phyloP scores from a whole-genome alignment of 2,113 vertebrate species.

The Serinus canaria region DNA sequence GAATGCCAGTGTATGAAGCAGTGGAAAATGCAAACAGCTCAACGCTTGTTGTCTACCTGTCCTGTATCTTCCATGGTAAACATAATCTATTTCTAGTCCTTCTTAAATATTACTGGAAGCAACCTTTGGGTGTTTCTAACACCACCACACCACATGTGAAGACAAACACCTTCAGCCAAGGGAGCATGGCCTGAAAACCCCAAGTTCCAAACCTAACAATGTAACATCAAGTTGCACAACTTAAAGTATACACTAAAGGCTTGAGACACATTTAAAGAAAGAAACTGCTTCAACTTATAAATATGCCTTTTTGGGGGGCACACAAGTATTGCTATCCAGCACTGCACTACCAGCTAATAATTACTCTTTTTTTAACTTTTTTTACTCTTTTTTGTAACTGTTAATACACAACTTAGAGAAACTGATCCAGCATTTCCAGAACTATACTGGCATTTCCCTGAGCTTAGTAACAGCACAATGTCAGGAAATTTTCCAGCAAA shows the following conservation, averaged over 20 bases:
- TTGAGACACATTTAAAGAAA: neutral
- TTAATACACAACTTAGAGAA: neutral
- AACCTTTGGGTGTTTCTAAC: neutral
- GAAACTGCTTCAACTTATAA: neutral
- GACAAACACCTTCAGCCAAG: neutral
- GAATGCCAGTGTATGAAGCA: neutral
- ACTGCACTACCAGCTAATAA: neutral
- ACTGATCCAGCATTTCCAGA: conserved; percentile 1
- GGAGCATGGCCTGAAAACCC: neutral
- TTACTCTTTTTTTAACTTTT: neutral
- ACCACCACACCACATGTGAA: neutral
- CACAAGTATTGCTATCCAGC: neutral
- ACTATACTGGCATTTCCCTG: neutral
- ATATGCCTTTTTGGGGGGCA: neutral
- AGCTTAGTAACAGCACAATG: neutral
- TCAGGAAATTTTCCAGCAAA: conserved; percentile 10
- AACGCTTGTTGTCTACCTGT: neutral
- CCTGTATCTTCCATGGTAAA: neutral
- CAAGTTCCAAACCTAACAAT: neutral
- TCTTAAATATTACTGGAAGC: neutral
- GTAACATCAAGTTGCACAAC: neutral
- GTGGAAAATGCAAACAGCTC: neutral
- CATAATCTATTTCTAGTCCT: neutral
- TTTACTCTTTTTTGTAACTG: neutral
- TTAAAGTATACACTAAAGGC: neutral